Evolutionary conservation across 2,113 vertebrate species (phyloP), one percentile per base, ranked within the genome.

Genomic region (Chrysochloris asiatica): DNA sequence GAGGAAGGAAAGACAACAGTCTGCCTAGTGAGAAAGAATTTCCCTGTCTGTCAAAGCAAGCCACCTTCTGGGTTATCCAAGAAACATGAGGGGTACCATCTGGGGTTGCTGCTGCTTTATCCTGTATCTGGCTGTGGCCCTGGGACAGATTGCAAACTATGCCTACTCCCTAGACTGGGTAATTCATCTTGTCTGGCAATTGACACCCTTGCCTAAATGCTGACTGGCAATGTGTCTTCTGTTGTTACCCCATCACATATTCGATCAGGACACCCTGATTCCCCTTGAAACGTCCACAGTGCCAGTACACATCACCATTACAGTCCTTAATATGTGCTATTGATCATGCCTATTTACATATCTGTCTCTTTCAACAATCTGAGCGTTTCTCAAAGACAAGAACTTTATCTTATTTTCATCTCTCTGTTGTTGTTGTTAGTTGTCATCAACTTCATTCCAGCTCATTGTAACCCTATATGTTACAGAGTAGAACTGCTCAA

Each of bases 91-190:
- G 63, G 28, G 59, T 38, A 75, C 96, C 95, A 97, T 96, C 95
- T 97, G 96, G 90, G 93, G 85, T 86, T 96, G 90, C 95, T 94
- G 94, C 94, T 93, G 76, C 87, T 72, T 95, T 83, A 84, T 93
- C 88, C 76, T 94, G n/a, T 80, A 86, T 86, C 92, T 95, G 95
- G 85, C 92, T 67, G 85, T 94, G 83, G 48, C 76, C 50, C 76
- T 56, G 3, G 83, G 86, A 94, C 95, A 96, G 95, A 95, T 71
- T 95, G 91, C 84, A 93, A 90, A 92, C 43, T 50, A 82, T 83
- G 92, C 90, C 92, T 88, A 83, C 85, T 94, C 83, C 52, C 50
- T 81, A 72, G 65, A 61, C 82, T 89, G 81, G 85, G 77, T 67
- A 86, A 79, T 65, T 85, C 86, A 93, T 59, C 43, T 88, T 91